Percentiles rank a stretch among this genome's conserved stretches.
phyloP scores from a whole-genome alignment of 2,797 vertebrate genomes.

The Lacerta viridis region DNA sequence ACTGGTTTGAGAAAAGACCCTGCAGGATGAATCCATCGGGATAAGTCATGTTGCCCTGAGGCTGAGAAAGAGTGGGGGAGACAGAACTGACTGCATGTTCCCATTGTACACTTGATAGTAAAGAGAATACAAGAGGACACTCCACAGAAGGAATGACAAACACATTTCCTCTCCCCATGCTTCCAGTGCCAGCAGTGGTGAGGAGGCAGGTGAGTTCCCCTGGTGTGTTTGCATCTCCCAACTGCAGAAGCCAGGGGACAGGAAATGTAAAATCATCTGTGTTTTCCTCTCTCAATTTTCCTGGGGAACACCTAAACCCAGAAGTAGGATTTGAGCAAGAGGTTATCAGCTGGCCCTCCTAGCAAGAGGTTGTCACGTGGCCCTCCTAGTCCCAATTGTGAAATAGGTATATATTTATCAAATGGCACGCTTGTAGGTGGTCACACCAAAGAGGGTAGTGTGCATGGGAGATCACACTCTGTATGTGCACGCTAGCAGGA shows the following conservation, averaged over 20 bases:
- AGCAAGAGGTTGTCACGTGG: too few species aligned
- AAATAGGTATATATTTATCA: too few species aligned
- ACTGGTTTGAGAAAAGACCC: neutral
- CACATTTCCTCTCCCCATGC: too few species aligned
- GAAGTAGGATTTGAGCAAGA: neutral
- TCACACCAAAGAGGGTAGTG: too few species aligned
- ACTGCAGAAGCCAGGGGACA: neutral
- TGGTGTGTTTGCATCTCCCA: neutral
- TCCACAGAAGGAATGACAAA: neutral
- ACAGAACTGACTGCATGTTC: neutral
- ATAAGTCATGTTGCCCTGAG: neutral
- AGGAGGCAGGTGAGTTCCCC: neutral
- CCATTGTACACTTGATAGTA: neutral
- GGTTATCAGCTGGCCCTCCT: neutral
- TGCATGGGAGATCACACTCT: too few species aligned
- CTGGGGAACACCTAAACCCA: neutral
- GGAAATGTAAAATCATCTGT: neutral
- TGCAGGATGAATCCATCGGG: conserved; percentile 6
- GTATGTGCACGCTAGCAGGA: too few species aligned
- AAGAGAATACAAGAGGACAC: neutral
- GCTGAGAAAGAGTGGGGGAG: neutral
- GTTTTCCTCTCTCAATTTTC: neutral
- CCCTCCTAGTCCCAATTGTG: neutral
- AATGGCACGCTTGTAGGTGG: too few species aligned
- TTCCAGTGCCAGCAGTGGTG: neutral